These are phyloP conservation scores for Spea multiplicata DNA, from an alignment of 2,113 vertebrate species.

Conservation along the genomic window DNA sequence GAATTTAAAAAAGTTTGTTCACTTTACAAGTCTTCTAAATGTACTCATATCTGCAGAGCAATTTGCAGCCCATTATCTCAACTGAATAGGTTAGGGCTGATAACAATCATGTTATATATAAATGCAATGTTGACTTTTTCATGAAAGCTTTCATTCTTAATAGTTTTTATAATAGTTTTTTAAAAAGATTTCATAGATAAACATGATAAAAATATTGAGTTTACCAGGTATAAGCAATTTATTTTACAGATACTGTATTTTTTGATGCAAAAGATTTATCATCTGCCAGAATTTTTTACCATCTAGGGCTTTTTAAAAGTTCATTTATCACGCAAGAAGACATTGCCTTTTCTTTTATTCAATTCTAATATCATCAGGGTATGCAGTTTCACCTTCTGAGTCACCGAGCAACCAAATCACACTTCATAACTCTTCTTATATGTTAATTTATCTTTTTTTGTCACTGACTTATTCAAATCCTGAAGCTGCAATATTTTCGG, in stretches of 20 bases:
- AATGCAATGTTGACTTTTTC: not conserved
- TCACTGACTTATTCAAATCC: constrained; percentile 13
- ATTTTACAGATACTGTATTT: constrained; percentile 52
- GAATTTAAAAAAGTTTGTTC: not conserved
- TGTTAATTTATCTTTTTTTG: constrained; percentile 5
- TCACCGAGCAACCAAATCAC: constrained; percentile 54
- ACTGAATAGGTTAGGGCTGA: not conserved
- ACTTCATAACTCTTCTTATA: constrained; percentile 53
- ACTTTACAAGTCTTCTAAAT: not conserved
- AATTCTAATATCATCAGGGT: constrained; percentile 47
- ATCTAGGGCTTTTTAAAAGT: constrained; percentile 57
- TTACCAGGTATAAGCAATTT: constrained; percentile 8
- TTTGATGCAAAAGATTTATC: constrained; percentile 61
- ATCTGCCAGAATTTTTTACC: constrained; percentile 57
- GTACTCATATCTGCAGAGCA: not conserved
- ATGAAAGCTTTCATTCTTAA: not conserved
- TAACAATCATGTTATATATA: not conserved
- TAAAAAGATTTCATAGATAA: not conserved
- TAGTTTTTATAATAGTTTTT: not conserved
- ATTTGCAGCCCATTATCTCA: not conserved
- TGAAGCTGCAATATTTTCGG: not conserved
- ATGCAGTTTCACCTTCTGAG: constrained; percentile 48
- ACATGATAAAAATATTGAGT: not conserved
- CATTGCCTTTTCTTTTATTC: constrained; percentile 56
- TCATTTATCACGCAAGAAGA: constrained; percentile 58